phyloP scores from a whole-genome alignment of 2,888 invertebrate genomes.

The Hydropsyche betteni region DNA sequence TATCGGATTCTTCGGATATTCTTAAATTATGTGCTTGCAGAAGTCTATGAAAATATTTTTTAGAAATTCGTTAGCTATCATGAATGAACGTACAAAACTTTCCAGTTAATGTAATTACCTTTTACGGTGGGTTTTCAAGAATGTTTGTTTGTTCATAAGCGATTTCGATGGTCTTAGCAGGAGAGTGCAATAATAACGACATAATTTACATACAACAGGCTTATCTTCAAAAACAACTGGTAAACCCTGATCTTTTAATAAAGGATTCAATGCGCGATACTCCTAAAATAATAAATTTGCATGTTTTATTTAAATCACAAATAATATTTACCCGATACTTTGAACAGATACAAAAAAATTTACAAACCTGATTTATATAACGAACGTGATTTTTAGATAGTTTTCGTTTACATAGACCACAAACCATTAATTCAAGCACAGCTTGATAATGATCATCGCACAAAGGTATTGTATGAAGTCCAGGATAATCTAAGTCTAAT shows the following conservation, averaged over 20 bases:
- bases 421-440: conserved; percentile 78
- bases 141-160: conserved; percentile 61
- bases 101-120: conserved; percentile 54
- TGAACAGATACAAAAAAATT: too few relatives aligned
- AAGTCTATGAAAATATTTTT: conserved; percentile 64
- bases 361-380: conserved; percentile 68
- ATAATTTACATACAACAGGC: conserved; percentile 83
- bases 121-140: conserved; percentile 61
- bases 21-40: conserved; percentile 79
- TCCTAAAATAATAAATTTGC: conserved; percentile 58
- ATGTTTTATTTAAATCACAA: background rate
- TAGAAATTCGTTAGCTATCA: conserved; percentile 53
- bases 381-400: conserved; percentile 81
- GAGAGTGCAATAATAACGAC: conserved; percentile 79
- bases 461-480: conserved; percentile 74
- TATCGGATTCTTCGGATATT: conserved; percentile 67
- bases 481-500: conserved; percentile 70
- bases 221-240: conserved; percentile 75
- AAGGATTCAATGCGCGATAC: conserved; percentile 65
- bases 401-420: conserved; percentile 79
- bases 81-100: background rate
- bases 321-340: background rate
- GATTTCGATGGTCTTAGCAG: conserved; percentile 71
- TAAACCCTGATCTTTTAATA: conserved; percentile 70
- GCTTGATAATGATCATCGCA: conserved; percentile 76